Conservation (phyloP, 2,797 vertebrate species). For the Steatocranus sp. region DNA sequence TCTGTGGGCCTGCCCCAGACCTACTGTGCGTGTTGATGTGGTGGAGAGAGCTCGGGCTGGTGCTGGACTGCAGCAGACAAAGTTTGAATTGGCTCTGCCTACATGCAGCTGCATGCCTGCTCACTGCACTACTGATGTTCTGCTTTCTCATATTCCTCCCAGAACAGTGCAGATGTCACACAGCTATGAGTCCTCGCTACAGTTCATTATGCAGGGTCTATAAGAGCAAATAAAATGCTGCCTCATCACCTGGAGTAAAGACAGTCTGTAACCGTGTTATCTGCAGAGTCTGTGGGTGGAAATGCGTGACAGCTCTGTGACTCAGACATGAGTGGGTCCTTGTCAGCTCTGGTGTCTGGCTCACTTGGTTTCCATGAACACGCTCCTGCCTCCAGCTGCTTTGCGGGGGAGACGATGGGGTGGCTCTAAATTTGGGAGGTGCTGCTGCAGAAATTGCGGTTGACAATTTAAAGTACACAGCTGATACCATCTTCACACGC, state of each 20-base stretch:
- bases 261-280: accelerated
- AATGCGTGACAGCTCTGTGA: conserved; percentile 1
- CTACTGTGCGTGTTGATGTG: conserved; percentile 20
- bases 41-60: conserved; percentile 21
- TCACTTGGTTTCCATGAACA: background rate
- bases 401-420: background rate
- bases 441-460: background rate
- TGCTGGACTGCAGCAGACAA: background rate
- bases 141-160: background rate
- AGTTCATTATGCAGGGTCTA: background rate
- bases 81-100: conserved; percentile 23
- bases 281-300: background rate
- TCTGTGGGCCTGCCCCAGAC: conserved; percentile 10
- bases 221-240: background rate
- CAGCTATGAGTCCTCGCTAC: background rate
- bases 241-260: background rate
- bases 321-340: conserved; percentile 26
- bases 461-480: background rate
- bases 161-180: background rate
- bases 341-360: conserved; percentile 12
- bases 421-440: background rate
- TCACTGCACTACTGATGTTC: background rate
- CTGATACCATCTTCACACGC: background rate
- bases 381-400: background rate
- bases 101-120: conserved; percentile 20